phyloP scores from a whole-genome alignment of 2,888 invertebrate genomes.

The Schizotus pectinicornis region DNA sequence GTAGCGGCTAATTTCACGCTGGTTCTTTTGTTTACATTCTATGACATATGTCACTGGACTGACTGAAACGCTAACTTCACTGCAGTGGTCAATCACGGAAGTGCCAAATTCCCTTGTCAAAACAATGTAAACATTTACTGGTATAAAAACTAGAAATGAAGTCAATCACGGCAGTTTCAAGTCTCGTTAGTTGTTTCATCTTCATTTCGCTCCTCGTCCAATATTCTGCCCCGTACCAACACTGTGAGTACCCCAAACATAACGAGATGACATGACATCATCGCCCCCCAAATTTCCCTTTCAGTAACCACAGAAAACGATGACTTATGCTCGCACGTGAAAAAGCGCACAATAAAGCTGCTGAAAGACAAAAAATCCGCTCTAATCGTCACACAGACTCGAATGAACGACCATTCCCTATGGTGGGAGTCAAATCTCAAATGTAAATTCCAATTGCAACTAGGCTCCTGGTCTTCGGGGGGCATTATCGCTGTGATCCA shows the following conservation, averaged over 20 bases:
- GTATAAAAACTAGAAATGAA: not conserved
- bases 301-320: constrained; percentile 18
- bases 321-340: constrained; percentile 35
- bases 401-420: constrained; percentile 41
- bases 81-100: no score
- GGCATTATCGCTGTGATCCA: constrained; percentile 63
- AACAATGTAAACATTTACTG: constrained; percentile 2
- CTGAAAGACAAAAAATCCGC: constrained; percentile 42
- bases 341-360: constrained; percentile 41
- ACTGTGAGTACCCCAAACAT: constrained; percentile 4
- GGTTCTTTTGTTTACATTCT: no score
- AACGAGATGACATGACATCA: not conserved
- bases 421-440: constrained; percentile 44
- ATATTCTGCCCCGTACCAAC: not conserved
- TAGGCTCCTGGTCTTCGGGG: constrained; percentile 30
- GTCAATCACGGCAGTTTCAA: not conserved
- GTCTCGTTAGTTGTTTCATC: not conserved
- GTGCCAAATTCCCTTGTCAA: not conserved
- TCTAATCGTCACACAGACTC: constrained; percentile 44
- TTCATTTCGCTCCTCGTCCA: not conserved
- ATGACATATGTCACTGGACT: no score
- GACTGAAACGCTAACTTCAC: no score
- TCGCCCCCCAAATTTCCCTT: not conserved
- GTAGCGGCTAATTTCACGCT: no score
- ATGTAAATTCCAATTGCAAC: constrained; percentile 53